A percentile compares a stretch with the other conserved stretches of the same genome.
phyloP scores from a whole-genome alignment of 2,888 invertebrate species.

The Stictocephala bisonia region DNA sequence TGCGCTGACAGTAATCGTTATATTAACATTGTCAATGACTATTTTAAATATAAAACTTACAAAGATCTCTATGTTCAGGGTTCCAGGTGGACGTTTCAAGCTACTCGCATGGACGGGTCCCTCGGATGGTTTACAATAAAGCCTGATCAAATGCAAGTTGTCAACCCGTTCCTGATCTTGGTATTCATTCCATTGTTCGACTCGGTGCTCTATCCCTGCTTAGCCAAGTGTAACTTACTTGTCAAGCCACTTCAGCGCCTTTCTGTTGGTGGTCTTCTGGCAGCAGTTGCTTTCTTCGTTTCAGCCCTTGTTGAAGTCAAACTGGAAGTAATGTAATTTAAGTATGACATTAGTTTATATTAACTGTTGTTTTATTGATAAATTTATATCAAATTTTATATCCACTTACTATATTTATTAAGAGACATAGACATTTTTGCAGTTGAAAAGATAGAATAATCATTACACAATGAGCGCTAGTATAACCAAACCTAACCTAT shows the following conservation, averaged over 20 bases:
- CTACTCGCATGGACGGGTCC: conserved; percentile 85
- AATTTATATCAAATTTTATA: too few species aligned
- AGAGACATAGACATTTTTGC: too few species aligned
- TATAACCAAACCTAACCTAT: too few species aligned
- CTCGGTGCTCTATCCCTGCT: conserved; percentile 81
- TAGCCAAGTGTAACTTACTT: conserved; percentile 75
- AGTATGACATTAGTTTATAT: background rate
- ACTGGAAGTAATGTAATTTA: conserved; percentile 62
- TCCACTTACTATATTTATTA: too few species aligned
- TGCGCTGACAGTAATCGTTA: too few species aligned
- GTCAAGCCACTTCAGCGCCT: conserved; percentile 88
- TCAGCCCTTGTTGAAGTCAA: conserved; percentile 75
- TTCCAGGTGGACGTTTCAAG: conserved; percentile 69
- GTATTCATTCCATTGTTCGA: conserved; percentile 87
- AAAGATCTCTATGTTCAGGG: too few species aligned
- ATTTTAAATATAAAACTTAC: too few species aligned
- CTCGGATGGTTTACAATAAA: conserved; percentile 81
- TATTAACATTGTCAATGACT: too few species aligned
- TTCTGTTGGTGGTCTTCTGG: conserved; percentile 86
- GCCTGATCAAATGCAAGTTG: conserved; percentile 95
- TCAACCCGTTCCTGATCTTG: conserved; percentile 88
- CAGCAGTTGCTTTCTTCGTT: conserved; percentile 84
- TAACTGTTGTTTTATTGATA: too few species aligned
- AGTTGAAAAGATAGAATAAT: too few species aligned
- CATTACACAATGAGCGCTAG: too few species aligned